phyloP scores from a whole-genome alignment of 2,113 vertebrate species.

The Oplegnathus fasciatus region DNA sequence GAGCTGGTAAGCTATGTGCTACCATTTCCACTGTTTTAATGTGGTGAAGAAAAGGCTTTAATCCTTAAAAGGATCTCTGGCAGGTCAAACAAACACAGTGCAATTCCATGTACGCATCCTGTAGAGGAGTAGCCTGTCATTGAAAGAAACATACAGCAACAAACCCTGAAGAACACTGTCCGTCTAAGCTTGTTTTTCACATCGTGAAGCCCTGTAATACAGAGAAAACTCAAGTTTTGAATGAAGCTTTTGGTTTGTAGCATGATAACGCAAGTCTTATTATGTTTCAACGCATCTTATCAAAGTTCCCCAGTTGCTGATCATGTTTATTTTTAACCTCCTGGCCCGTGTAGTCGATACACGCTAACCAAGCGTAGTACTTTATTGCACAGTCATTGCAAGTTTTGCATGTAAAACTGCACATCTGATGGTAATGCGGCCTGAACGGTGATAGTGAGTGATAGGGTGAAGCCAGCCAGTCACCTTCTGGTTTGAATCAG shows the following conservation, averaged over 20 bases:
- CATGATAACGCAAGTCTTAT: not conserved
- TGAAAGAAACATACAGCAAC: slow-evolving; percentile 68
- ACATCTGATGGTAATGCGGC: slow-evolving; percentile 57
- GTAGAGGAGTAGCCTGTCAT: slow-evolving; percentile 72
- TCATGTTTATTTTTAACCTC: slow-evolving; percentile 8
- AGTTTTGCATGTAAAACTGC: slow-evolving; percentile 36
- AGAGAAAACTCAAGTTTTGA: not conserved
- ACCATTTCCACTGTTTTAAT: slow-evolving; percentile 77
- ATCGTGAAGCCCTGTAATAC: slow-evolving; percentile 38
- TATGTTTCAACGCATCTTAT: not conserved
- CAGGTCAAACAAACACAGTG: slow-evolving; percentile 78
- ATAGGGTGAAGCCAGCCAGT: slow-evolving; percentile 74
- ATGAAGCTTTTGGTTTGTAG: slow-evolving; percentile 1
- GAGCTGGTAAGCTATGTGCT: slow-evolving; percentile 52
- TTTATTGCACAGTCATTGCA: slow-evolving; percentile 3
- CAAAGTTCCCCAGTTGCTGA: slow-evolving; percentile 1
- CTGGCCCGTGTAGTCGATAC: not conserved
- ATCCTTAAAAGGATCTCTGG: slow-evolving; percentile 68
- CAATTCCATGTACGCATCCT: slow-evolving; percentile 68
- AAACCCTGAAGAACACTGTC: slow-evolving; percentile 40
- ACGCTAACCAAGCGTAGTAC: slow-evolving; percentile 12
- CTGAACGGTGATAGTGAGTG: slow-evolving; percentile 72
- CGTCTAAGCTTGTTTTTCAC: slow-evolving; percentile 22
- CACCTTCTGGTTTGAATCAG: slow-evolving; percentile 86
- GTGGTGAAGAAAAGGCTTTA: slow-evolving; percentile 76